These are phyloP conservation scores for Coreius guichenoti DNA, from an alignment of 2,797 vertebrate genomes.

Conservation along the genomic window DNA sequence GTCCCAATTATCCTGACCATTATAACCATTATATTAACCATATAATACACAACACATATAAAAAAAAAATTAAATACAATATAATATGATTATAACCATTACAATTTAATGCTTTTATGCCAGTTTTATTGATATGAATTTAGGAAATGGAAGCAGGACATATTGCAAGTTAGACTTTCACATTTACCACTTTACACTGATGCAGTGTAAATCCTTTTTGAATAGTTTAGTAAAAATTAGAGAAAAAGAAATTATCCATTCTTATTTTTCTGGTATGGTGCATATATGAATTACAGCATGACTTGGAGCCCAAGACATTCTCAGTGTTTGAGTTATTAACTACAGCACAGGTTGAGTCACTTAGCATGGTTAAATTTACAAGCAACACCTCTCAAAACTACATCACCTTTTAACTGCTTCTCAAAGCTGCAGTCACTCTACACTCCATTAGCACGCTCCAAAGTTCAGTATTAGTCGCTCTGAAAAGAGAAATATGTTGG, in stretches of 20 bases:
- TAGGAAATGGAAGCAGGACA: not conserved
- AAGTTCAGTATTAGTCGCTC: slow-evolving; percentile 37
- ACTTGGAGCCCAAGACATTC: not conserved
- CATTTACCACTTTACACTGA: not conserved
- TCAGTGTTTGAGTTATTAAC: slow-evolving; percentile 42
- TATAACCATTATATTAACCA: not conserved
- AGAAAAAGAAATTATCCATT: not conserved
- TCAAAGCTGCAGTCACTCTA: slow-evolving; percentile 5
- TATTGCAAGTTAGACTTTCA: not conserved
- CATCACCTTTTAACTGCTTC: slow-evolving; percentile 18
- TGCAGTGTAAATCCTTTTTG: not conserved
- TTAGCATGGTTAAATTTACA: slow-evolving; percentile 6
- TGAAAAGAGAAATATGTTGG: slow-evolving; percentile 42
- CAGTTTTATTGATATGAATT: not conserved
- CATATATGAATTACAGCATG: not conserved
- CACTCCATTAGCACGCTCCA: slow-evolving; percentile 28
- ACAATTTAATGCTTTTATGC: not conserved
- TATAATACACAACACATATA: not conserved
- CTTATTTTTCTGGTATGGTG: not conserved
- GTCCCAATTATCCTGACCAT: not conserved
- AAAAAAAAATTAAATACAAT: not conserved
- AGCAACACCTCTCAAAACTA: slow-evolving; percentile 23
- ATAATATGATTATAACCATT: not conserved
- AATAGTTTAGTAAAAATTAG: not conserved
- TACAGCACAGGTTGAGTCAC: slow-evolving; percentile 6